Conservation (phyloP, 2,888 invertebrate species). For the Sepiola atlantica region DNA sequence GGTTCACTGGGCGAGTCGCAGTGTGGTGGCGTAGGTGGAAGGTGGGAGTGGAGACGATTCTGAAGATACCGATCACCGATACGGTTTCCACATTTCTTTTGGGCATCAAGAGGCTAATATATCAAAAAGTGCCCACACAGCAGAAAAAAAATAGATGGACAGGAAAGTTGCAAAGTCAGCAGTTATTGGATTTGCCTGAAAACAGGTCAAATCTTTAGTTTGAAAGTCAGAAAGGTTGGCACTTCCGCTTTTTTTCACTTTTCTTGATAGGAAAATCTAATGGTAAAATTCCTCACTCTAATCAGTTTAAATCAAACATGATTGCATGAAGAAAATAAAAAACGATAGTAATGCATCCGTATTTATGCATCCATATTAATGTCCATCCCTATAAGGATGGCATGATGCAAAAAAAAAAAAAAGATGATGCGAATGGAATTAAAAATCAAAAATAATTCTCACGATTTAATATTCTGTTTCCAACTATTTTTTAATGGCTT, state of each 20-base stretch:
- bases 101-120: slow-evolving; percentile 32
- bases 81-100: not conserved
- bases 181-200: not conserved
- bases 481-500: no score
- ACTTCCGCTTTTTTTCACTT: not conserved
- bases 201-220: not conserved
- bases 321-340: no score
- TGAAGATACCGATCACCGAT: not conserved
- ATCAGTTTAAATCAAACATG: no score
- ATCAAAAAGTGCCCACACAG: slow-evolving; percentile 32
- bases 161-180: slow-evolving; percentile 13
- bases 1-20: not conserved
- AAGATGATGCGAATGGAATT: no score
- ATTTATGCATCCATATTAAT: no score
- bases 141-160: not conserved
- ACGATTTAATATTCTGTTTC: no score
- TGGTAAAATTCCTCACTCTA: no score
- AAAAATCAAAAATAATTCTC: no score
- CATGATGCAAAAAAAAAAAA: no score
- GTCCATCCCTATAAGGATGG: no score
- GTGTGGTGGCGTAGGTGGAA: not conserved
- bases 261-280: no score
- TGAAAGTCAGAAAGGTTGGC: slow-evolving; percentile 32
- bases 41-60: not conserved
- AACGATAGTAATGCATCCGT: no score